These are phyloP conservation scores for Amorpha juglandis DNA, from an alignment of 2,888 invertebrate genomes.

Conservation along the genomic window DNA sequence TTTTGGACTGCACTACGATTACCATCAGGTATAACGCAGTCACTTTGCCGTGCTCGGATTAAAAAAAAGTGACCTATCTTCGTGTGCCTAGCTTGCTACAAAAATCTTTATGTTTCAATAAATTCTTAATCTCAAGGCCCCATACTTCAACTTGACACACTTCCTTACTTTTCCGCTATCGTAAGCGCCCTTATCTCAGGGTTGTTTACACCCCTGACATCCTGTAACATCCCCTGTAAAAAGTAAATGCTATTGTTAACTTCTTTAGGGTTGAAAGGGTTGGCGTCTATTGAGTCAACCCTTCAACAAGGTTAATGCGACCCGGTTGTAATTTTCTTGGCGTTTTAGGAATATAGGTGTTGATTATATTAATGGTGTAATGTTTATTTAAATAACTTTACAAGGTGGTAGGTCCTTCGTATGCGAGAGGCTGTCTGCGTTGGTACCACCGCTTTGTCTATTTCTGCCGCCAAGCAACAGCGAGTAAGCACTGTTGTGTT, in stretches of 20 bases:
- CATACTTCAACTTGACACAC: constrained; percentile 10
- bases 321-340: constrained; percentile 5
- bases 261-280: constrained; percentile 22
- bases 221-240: constrained; percentile 39
- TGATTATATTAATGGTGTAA: background rate
- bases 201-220: constrained; percentile 43
- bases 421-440: no score
- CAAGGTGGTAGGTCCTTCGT: no score
- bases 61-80: no score
- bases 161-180: constrained; percentile 16
- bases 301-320: constrained; percentile 1
- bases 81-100: no score
- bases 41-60: no score
- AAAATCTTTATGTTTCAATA: no score
- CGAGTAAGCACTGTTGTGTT: no score
- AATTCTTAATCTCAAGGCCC: background rate
- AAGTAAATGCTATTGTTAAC: constrained; percentile 25
- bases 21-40: no score
- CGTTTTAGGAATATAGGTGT: background rate
- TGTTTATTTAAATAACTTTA: no score
- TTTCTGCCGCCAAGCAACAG: no score
- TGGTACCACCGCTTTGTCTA: no score
- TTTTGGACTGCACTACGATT: no score
- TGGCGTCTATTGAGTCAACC: constrained; percentile 20
- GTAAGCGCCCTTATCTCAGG: constrained; percentile 26